Percentiles rank a stretch among this genome's conserved stretches.
phyloP scores from a whole-genome alignment of 2,888 invertebrate genomes.

The Agrenia bidenticulata region DNA sequence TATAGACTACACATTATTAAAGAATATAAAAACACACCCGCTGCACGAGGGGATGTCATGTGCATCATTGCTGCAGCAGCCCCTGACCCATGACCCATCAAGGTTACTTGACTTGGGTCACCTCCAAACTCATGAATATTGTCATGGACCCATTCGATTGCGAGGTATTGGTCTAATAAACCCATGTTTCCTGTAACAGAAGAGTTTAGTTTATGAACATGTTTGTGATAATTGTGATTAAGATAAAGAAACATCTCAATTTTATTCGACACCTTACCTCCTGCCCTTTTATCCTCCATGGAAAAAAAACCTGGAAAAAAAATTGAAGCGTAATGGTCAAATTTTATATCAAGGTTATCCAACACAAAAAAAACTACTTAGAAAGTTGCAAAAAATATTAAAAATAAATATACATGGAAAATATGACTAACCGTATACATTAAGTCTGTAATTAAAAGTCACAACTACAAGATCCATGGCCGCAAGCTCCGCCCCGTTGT shows the following conservation, averaged over 20 bases:
- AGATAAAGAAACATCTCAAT: constrained; percentile 56
- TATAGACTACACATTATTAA: not conserved
- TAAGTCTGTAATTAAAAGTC: constrained; percentile 69
- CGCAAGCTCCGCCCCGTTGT: constrained; percentile 70
- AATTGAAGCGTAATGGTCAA: not conserved
- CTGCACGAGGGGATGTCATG: constrained; percentile 67
- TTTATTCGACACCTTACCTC: constrained; percentile 53
- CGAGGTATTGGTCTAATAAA: constrained; percentile 39
- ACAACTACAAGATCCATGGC: constrained; percentile 71
- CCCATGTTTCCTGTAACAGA: constrained; percentile 54
- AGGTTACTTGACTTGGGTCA: constrained; percentile 42
- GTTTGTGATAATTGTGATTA: constrained; percentile 18
- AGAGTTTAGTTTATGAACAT: not conserved
- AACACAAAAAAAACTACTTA: not conserved
- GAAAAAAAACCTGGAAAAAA: constrained; percentile 61
- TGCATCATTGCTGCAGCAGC: constrained; percentile 70
- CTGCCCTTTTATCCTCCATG: constrained; percentile 57
- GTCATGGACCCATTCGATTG: constrained; percentile 44
- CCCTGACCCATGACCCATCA: constrained; percentile 57
- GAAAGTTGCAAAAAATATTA: not conserved
- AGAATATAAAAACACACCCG: constrained; percentile 58
- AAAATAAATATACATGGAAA: not conserved
- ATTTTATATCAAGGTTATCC: not conserved
- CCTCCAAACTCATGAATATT: constrained; percentile 45
- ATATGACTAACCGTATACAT: constrained; percentile 62